These are phyloP conservation scores for Anableps anableps DNA, from an alignment of 2,797 vertebrate genomes.

Conservation along the genomic window DNA sequence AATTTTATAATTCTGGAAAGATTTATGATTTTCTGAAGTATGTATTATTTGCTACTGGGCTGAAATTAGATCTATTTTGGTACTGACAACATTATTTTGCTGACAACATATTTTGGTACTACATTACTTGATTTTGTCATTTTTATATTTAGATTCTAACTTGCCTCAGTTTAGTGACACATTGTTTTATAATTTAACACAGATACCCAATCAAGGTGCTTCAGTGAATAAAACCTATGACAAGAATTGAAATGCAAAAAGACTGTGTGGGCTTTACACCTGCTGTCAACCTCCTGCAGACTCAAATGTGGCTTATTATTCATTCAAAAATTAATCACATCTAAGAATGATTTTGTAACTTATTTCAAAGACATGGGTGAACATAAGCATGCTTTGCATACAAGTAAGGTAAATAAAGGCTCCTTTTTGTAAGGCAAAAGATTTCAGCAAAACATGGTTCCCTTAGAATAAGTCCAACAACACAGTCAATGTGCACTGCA, in stretches of 20 bases:
- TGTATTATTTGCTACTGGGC: not conserved
- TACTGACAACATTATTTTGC: not conserved
- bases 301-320: not conserved
- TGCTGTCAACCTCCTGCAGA: not conserved
- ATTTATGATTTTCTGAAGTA: not conserved
- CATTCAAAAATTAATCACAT: conserved; percentile 1
- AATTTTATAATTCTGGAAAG: not conserved
- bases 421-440: conserved; percentile 15
- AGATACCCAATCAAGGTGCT: not conserved
- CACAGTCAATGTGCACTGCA: conserved; percentile 39
- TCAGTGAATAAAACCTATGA: not conserved
- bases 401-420: conserved; percentile 1
- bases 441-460: conserved; percentile 6
- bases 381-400: conserved; percentile 13
- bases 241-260: not conserved
- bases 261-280: not conserved
- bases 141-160: not conserved
- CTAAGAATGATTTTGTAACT: not conserved
- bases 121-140: not conserved
- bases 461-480: conserved; percentile 22
- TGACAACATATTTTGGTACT: too few relatives aligned
- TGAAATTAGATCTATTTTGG: not conserved
- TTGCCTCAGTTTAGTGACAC: not conserved
- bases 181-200: not conserved
- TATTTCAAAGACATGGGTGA: not conserved